phyloP scores from a whole-genome alignment of 2,797 vertebrate genomes.

The Fundulus diaphanus region DNA sequence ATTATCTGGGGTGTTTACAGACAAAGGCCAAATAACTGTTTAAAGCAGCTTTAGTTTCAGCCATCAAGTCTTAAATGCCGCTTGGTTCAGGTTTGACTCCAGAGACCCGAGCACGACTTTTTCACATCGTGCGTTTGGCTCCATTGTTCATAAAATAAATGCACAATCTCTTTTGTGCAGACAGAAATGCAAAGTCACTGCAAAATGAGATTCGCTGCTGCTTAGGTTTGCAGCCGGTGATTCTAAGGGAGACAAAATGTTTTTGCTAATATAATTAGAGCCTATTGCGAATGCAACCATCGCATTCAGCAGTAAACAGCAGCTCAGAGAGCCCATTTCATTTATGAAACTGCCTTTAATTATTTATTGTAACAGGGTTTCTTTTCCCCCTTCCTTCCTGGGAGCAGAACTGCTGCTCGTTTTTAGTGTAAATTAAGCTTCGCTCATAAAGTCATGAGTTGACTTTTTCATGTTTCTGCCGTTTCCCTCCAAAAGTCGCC shows the following conservation, averaged over 20 bases:
- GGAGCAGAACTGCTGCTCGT: slow-evolving; percentile 17
- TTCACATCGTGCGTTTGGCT: not conserved
- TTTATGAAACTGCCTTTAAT: slow-evolving; percentile 24
- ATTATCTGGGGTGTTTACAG: not conserved
- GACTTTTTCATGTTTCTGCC: slow-evolving; percentile 47
- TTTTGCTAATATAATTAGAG: slow-evolving; percentile 17
- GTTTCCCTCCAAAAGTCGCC: slow-evolving; percentile 67
- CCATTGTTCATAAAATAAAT: slow-evolving; percentile 13
- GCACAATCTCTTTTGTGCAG: not conserved
- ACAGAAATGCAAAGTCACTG: not conserved
- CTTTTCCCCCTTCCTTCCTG: not conserved
- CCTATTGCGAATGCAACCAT: not conserved
- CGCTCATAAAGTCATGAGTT: slow-evolving; percentile 29
- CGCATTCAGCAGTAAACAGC: slow-evolving; percentile 7
- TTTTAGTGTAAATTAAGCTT: slow-evolving; percentile 31
- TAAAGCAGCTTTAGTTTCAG: slow-evolving; percentile 2
- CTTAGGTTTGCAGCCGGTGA: not conserved
- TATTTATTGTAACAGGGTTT: slow-evolving; percentile 19
- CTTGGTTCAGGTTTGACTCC: not conserved
- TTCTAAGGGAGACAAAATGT: not conserved
- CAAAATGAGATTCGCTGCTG: not conserved
- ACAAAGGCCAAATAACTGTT: not conserved
- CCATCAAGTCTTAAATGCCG: not conserved
- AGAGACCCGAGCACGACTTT: not conserved
- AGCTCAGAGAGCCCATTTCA: slow-evolving; percentile 19